Conservation (phyloP, 2,113 vertebrate species). For the Aviceda subcristata region DNA sequence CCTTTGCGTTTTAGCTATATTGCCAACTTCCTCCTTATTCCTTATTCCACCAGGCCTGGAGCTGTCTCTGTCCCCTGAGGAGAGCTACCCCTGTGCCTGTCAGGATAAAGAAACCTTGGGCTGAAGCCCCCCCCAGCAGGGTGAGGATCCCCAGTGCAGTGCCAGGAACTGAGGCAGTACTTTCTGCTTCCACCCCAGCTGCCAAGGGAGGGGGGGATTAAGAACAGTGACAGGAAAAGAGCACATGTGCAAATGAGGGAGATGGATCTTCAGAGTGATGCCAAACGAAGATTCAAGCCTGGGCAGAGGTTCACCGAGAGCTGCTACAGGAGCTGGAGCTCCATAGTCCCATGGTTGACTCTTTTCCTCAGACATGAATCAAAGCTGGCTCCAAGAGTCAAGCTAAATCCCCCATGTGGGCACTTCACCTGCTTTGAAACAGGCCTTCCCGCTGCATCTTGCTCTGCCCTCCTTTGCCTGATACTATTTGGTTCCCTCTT, state of each 20-base stretch:
- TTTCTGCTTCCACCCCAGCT: background rate
- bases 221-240: background rate
- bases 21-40: background rate
- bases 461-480: background rate
- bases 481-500: background rate
- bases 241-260: background rate
- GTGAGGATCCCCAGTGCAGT: background rate
- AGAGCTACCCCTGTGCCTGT: background rate
- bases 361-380: background rate
- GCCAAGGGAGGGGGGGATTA: background rate
- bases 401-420: background rate
- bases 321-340: background rate
- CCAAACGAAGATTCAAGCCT: background rate
- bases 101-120: background rate
- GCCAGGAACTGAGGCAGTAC: background rate
- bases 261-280: background rate
- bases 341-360: background rate
- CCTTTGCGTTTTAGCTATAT: background rate
- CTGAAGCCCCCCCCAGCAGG: background rate
- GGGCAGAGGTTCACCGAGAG: background rate
- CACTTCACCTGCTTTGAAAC: background rate
- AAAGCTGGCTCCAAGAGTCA: background rate
- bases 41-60: background rate
- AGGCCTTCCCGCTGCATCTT: background rate
- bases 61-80: background rate